Evolutionary conservation across 1,140 invertebrate species (phyloP).

Genomic region (Palaemon carinicauda): DNA sequence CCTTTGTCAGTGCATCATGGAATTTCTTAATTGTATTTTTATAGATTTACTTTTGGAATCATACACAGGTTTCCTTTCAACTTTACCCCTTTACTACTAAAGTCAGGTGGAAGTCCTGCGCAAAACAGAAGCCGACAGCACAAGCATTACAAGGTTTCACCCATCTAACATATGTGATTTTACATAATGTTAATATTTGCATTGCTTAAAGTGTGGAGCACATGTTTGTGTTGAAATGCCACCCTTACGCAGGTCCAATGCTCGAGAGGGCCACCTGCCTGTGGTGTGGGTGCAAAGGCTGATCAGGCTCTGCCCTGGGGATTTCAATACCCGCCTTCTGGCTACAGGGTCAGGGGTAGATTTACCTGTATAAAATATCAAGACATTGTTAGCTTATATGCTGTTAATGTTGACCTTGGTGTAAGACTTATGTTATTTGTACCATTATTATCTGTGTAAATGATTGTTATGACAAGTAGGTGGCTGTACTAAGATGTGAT

Average conservation of each 20-base stretch:
- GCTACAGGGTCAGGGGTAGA: constrained; percentile 56
- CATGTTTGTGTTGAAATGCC: constrained; percentile 47
- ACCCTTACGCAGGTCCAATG: neutral
- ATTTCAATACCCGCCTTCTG: constrained; percentile 54
- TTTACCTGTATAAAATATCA: constrained; percentile 57
- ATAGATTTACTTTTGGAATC: neutral
- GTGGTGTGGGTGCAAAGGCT: constrained; percentile 32
- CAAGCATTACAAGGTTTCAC: constrained; percentile 54
- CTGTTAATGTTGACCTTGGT: constrained; percentile 58
- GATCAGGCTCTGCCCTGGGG: constrained; percentile 48
- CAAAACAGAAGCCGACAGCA: constrained; percentile 43
- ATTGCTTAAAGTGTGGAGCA: constrained; percentile 55
- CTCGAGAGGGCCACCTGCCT: constrained; percentile 16
- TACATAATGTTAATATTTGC: constrained; percentile 57
- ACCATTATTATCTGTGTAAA: constrained; percentile 55
- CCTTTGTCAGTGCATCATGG: neutral
- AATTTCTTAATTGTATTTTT: constrained; percentile 4
- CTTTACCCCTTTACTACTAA: constrained; percentile 44
- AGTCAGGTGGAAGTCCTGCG: constrained; percentile 52
- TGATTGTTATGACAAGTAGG: constrained; percentile 57
- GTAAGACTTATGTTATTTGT: constrained; percentile 57
- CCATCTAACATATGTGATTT: constrained; percentile 55
- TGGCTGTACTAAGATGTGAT: constrained; percentile 58
- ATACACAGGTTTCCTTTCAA: neutral
- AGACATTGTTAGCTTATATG: constrained; percentile 58